Conservation (phyloP, 2,888 invertebrate species). For the Rhabditoides inermis region DNA sequence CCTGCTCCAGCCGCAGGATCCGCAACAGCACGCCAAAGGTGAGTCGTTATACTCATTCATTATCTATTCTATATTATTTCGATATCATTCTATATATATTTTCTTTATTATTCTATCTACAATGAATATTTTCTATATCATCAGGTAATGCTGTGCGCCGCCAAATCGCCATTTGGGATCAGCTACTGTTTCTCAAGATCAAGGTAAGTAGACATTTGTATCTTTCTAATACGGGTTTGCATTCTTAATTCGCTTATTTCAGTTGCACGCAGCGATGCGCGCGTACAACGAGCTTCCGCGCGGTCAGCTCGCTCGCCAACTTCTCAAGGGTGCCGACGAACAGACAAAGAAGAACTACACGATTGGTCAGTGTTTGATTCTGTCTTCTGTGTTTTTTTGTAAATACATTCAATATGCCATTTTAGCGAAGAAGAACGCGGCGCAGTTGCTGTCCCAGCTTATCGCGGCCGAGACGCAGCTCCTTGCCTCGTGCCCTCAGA, state of each 20-base stretch:
- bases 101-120: constrained; percentile 4
- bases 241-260: too few species aligned
- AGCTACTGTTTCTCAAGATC: constrained; percentile 30
- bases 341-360: constrained; percentile 17
- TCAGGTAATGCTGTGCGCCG: constrained; percentile 25
- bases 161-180: constrained; percentile 39
- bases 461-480: constrained; percentile 13
- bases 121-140: constrained; percentile 13
- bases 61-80: too few species aligned
- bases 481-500: constrained; percentile 6
- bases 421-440: constrained; percentile 23
- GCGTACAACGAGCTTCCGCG: constrained; percentile 37
- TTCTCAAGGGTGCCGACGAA: constrained; percentile 22
- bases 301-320: constrained; percentile 20
- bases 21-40: too few species aligned
- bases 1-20: too few species aligned
- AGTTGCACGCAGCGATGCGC: constrained; percentile 31
- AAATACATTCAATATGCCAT: too few species aligned
- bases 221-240: too few species aligned
- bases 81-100: too few species aligned
- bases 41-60: too few species aligned
- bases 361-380: constrained; percentile 15
- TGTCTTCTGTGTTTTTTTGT: too few species aligned
- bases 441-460: constrained; percentile 15
- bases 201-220: too few species aligned